Conservation (phyloP, 2,888 invertebrate genomes). For the Diplolepis rosae region DNA sequence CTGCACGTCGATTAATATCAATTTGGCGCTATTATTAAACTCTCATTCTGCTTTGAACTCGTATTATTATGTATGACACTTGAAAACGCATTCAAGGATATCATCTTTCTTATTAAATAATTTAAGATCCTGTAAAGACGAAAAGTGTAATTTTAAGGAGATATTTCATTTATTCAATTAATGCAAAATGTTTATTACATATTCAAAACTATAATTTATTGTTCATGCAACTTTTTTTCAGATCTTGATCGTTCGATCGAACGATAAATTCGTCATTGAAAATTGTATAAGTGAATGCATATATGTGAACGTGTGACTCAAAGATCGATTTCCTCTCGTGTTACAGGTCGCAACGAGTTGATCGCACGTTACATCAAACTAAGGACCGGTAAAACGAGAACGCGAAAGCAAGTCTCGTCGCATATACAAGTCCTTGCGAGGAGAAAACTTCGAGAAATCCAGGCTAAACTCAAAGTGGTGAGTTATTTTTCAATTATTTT, state of each 20-base stretch:
- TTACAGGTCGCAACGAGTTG: constrained; percentile 98
- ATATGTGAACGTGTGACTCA: not conserved
- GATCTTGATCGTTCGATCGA: not conserved
- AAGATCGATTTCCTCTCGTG: constrained; percentile 48
- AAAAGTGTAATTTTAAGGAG: not conserved
- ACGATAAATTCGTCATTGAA: not conserved
- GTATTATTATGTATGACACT: constrained; percentile 1
- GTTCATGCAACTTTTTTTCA: no score
- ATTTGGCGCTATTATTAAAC: constrained; percentile 36
- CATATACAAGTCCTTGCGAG: constrained; percentile 99
- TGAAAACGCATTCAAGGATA: not conserved
- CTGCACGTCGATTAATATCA: constrained; percentile 42
- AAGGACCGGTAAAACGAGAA: constrained; percentile 99
- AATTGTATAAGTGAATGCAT: not conserved
- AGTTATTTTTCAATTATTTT: constrained; percentile 74
- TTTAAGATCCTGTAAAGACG: not conserved
- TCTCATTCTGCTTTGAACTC: constrained; percentile 25
- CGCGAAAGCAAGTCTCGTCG: constrained; percentile 99
- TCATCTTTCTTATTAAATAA: not conserved
- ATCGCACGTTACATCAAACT: constrained; percentile 99
- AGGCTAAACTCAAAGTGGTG: constrained; percentile 98
- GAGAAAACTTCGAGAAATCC: constrained; percentile 97
- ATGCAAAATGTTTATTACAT: no score
- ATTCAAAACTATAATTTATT: no score
- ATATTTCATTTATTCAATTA: no score